phyloP scores from a whole-genome alignment of 2,797 vertebrate genomes.

The Hippopotamyrus pictus region DNA sequence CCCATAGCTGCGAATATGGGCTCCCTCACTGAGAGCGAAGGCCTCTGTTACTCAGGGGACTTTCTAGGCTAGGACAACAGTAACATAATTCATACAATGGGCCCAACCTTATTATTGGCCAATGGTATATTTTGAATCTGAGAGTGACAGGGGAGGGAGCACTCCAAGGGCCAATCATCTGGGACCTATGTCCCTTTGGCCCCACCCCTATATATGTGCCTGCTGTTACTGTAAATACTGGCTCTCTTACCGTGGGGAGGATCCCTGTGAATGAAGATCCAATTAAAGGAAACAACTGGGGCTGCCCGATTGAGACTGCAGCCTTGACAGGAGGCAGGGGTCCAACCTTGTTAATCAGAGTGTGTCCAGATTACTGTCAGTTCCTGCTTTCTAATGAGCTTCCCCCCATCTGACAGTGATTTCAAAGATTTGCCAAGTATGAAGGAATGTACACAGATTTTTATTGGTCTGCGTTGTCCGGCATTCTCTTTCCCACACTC shows the following conservation, averaged over 20 bases:
- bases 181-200: background rate
- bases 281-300: background rate
- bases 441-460: conserved; percentile 58
- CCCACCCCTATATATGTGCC: background rate
- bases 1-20: background rate
- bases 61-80: background rate
- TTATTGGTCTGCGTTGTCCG: conserved; percentile 38
- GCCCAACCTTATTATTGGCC: background rate
- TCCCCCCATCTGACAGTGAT: conserved; percentile 64
- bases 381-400: conserved; percentile 68
- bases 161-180: background rate
- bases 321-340: background rate
- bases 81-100: background rate
- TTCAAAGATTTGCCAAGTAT: conserved; percentile 58
- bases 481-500: conserved; percentile 9
- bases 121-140: background rate
- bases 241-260: background rate
- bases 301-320: background rate
- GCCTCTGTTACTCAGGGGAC: background rate
- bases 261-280: background rate
- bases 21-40: background rate
- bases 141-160: background rate
- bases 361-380: conserved; percentile 57
- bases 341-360: conserved; percentile 68
- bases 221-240: background rate